Base-by-base conservation (phyloP, 2,797 vertebrate genomes). In the Spea hammondii region DNA sequence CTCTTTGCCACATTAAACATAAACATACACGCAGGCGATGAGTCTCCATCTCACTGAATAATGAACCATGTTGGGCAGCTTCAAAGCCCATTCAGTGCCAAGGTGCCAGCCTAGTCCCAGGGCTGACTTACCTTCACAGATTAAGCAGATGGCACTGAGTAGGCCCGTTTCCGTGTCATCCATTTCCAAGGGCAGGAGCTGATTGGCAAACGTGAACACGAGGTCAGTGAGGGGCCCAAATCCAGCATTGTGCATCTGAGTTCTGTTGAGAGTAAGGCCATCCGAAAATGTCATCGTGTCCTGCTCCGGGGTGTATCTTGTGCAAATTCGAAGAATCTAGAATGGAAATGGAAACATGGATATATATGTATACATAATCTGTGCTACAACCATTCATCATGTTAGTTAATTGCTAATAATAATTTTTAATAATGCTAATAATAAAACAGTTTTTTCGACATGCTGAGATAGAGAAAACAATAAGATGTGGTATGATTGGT, bases 201-300 rank as follows among this genome's bases (percentile, higher is more conserved):
- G 96, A 70, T 94, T 95, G 76, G 96, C 96, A 87, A 98, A 98
- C 0, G 94, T 96, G 91, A 98, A 98, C 70, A 98, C 96, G 53
- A 96, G 95, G 85, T 98, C 96, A 0, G 96, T 98, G 85, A 98
- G 92, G 0, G 96, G 95, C 70, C 96, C 96, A 67, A 98, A 98
- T 12, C 96, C 96, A 0, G 96, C 96, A 0, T 98, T 98, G 93
- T 98, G 96, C 95, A 98, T 98, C 91, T 98, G 96, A 84, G 95
- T 98, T 85, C 96, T 92, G 75, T 96, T 98, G 83, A 98, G 90
- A 59, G 96, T 98, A 92, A 98, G 88, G 83, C 96, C 96, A 53
- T 98, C 96, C 1, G 96, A 98, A 83, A 98, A 98, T 54, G 96
- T 98, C 96, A 98, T 98, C 76, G 96, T 98, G 92, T 98, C 96